These are phyloP conservation scores for Drosophila rhopaloa DNA, from an alignment of 1,140 invertebrate genomes.

Conservation along the genomic window DNA sequence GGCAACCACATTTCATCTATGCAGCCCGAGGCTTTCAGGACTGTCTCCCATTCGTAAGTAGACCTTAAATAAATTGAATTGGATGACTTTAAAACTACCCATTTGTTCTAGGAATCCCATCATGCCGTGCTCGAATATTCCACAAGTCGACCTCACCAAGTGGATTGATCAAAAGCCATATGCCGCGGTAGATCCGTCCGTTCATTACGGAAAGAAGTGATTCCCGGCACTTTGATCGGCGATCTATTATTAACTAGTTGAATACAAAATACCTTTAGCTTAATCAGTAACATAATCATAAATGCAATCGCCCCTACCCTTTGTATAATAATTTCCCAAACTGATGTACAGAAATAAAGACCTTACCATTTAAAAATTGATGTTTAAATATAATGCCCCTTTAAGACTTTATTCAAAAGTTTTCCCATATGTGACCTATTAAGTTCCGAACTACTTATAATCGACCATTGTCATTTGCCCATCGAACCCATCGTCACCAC, in stretches of 20 bases:
- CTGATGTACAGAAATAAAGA: slow-evolving; percentile 68
- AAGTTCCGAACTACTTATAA: no score
- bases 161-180: slow-evolving; percentile 86
- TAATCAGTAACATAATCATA: slow-evolving; percentile 66
- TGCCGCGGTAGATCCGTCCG: slow-evolving; percentile 46
- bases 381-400: not conserved
- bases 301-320: slow-evolving; percentile 34
- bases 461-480: no score
- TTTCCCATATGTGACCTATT: no score
- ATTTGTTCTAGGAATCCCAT: slow-evolving; percentile 88
- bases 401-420: no score
- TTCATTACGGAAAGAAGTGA: slow-evolving; percentile 68
- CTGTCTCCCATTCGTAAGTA: slow-evolving; percentile 87
- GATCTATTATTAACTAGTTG: slow-evolving; percentile 70
- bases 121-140: slow-evolving; percentile 87
- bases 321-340: slow-evolving; percentile 66
- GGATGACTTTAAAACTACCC: not conserved
- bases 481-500: no score
- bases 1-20: slow-evolving; percentile 90
- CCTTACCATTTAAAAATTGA: slow-evolving; percentile 38
- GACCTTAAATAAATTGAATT: not conserved
- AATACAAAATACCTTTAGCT: slow-evolving; percentile 72
- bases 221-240: slow-evolving; percentile 1
- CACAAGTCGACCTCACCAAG: slow-evolving; percentile 87
- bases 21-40: slow-evolving; percentile 89